These are phyloP conservation scores for Sylvilagus bachmani DNA, from an alignment of 2,113 vertebrate species.

Conservation along the genomic window DNA sequence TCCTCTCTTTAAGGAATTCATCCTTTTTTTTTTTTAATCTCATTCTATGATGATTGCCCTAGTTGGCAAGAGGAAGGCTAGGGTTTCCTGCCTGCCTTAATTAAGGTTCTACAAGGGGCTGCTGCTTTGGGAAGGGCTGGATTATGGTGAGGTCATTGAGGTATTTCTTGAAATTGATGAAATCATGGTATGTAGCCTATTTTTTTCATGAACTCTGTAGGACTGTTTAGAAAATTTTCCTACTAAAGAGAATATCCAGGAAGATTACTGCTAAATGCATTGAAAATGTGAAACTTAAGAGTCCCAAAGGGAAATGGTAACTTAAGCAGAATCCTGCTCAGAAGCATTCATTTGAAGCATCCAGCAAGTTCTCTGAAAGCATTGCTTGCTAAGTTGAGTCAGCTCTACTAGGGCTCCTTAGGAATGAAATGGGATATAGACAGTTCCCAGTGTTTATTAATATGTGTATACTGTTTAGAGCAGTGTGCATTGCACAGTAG, in stretches of 20 bases:
- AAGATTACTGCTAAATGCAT: neutral
- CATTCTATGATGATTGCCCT: neutral
- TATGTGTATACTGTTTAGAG: neutral
- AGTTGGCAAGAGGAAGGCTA: neutral
- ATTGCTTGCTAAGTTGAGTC: constrained; percentile 15
- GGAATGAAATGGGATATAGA: neutral
- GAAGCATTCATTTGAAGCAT: neutral
- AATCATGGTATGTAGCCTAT: neutral
- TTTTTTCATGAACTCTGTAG: neutral
- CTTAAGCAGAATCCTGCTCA: constrained; percentile 21
- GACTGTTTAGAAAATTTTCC: constrained; percentile 45
- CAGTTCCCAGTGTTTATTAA: neutral
- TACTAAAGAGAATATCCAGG: neutral
- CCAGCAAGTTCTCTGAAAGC: neutral
- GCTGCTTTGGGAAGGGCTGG: neutral
- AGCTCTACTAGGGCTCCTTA: neutral
- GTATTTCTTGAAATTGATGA: constrained; percentile 28
- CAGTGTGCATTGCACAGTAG: neutral
- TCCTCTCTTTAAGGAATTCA: neutral
- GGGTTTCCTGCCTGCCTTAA: neutral
- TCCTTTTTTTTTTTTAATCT: neutral
- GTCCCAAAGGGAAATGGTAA: constrained; percentile 31
- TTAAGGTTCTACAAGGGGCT: neutral
- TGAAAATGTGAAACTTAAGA: constrained; percentile 1
- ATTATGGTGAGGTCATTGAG: neutral